These are phyloP conservation scores for Camponotus fellah DNA, from an alignment of 2,888 invertebrate genomes.

Conservation along the genomic window DNA sequence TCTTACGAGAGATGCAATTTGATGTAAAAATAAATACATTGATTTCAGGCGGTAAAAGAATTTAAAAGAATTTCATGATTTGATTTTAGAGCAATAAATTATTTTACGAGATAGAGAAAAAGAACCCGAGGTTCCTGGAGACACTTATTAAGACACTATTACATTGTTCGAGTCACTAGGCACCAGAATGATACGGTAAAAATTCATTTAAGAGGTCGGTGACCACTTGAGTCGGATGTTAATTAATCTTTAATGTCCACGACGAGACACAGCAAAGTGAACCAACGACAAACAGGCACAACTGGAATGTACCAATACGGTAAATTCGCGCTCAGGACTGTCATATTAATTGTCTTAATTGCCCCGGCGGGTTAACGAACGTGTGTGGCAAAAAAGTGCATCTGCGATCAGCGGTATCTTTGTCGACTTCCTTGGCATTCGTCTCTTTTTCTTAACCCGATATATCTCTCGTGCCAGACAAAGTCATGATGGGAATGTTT, in stretches of 20 bases:
- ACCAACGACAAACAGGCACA: constrained; percentile 6
- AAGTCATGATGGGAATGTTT: constrained; percentile 19
- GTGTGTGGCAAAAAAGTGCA: constrained; percentile 50
- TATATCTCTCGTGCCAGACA: constrained; percentile 8
- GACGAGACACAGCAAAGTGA: background rate
- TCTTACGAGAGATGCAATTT: background rate
- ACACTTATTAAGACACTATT: background rate
- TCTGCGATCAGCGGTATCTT: constrained; percentile 52
- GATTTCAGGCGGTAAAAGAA: background rate
- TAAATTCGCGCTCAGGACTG: constrained; percentile 9
- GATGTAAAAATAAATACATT: constrained; percentile 6
- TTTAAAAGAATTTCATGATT: background rate
- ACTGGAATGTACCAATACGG: constrained; percentile 28
- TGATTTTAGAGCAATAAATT: background rate
- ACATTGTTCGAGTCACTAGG: background rate
- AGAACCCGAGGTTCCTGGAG: background rate
- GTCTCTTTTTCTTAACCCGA: background rate
- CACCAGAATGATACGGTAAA: background rate
- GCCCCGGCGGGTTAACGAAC: constrained; percentile 50
- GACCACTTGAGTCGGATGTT: constrained; percentile 50
- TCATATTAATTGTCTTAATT: constrained; percentile 61
- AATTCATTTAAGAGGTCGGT: constrained; percentile 15
- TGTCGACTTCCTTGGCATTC: constrained; percentile 17
- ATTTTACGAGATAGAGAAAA: background rate
- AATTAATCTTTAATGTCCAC: constrained; percentile 67